phyloP scores from a whole-genome alignment of 2,888 invertebrate genomes.

The Cremastobaeus sp. region DNA sequence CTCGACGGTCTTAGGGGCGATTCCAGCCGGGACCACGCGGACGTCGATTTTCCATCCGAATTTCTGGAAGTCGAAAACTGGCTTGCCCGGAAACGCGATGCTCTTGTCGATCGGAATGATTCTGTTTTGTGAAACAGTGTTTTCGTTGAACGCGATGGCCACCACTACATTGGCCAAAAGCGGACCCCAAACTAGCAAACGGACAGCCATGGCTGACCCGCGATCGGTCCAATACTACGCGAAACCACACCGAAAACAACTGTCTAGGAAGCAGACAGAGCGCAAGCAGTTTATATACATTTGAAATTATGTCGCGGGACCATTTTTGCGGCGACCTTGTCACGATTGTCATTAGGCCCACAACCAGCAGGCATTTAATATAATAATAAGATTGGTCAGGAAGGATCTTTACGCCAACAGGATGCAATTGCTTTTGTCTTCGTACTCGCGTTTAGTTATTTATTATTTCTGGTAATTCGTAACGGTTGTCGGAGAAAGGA shows the following conservation, averaged over 20 bases:
- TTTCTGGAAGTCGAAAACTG: constrained; percentile 69
- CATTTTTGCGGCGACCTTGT: constrained; percentile 70
- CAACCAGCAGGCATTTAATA: constrained; percentile 40
- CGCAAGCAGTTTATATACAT: constrained; percentile 71
- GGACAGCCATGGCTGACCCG: constrained; percentile 42
- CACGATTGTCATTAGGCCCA: constrained; percentile 74
- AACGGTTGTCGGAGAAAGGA: constrained; percentile 57
- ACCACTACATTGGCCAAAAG: constrained; percentile 43
- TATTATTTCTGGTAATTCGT: constrained; percentile 50
- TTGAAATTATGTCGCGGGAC: constrained; percentile 72
- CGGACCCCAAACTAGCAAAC: constrained; percentile 19
- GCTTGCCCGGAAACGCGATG: constrained; percentile 54
- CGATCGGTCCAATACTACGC: constrained; percentile 50
- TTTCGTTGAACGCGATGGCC: not conserved
- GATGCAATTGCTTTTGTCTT: constrained; percentile 47
- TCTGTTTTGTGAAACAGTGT: constrained; percentile 52
- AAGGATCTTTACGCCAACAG: constrained; percentile 49
- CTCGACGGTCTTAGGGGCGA: constrained; percentile 45
- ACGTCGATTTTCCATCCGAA: constrained; percentile 72
- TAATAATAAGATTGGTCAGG: constrained; percentile 64
- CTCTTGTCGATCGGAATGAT: constrained; percentile 59
- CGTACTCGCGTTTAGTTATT: constrained; percentile 31
- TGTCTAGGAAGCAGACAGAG: constrained; percentile 33
- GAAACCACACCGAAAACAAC: constrained; percentile 39
- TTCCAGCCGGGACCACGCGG: constrained; percentile 67